Percentiles rank a stretch among this genome's conserved stretches.
phyloP scores from a whole-genome alignment of 2,113 vertebrate genomes.

The Numida meleagris region DNA sequence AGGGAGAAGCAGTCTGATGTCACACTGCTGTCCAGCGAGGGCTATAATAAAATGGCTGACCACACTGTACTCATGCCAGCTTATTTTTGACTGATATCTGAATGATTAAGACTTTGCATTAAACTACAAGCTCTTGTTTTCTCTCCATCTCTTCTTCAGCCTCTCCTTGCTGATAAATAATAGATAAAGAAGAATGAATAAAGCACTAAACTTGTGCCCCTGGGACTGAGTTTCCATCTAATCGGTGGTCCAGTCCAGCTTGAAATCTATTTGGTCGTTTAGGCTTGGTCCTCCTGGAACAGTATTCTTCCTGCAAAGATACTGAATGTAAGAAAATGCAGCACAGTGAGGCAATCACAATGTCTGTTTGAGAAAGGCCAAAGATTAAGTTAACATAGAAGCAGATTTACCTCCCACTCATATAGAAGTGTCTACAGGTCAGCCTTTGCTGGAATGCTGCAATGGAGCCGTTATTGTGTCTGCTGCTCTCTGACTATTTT shows the following conservation, averaged over 20 bases:
- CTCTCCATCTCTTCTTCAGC: conserved; percentile 23
- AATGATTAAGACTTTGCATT: conserved; percentile 52
- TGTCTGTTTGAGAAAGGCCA: conserved; percentile 44
- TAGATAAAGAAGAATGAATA: conserved; percentile 70
- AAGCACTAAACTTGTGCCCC: conserved; percentile 34
- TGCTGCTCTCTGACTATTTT: not conserved
- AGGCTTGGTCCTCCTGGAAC: conserved; percentile 37
- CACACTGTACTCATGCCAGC: not conserved
- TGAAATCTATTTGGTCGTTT: conserved; percentile 59
- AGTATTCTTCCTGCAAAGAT: conserved; percentile 19
- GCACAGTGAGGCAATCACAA: not conserved
- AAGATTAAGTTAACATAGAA: conserved; percentile 46
- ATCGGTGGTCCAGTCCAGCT: conserved; percentile 54
- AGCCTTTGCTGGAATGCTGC: not conserved
- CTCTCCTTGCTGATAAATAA: conserved; percentile 75
- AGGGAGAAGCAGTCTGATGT: not conserved
- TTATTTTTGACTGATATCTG: not conserved
- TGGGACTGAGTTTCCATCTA: conserved; percentile 48
- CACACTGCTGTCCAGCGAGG: not conserved
- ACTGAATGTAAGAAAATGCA: conserved; percentile 41
- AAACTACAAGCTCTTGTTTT: conserved; percentile 51
- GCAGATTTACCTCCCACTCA: conserved; percentile 35
- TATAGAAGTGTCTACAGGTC: not conserved
- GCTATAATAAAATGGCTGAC: not conserved
- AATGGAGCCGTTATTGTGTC: not conserved